Conservation (phyloP, 2,113 vertebrate genomes). For the Hippocampus abdominalis region DNA sequence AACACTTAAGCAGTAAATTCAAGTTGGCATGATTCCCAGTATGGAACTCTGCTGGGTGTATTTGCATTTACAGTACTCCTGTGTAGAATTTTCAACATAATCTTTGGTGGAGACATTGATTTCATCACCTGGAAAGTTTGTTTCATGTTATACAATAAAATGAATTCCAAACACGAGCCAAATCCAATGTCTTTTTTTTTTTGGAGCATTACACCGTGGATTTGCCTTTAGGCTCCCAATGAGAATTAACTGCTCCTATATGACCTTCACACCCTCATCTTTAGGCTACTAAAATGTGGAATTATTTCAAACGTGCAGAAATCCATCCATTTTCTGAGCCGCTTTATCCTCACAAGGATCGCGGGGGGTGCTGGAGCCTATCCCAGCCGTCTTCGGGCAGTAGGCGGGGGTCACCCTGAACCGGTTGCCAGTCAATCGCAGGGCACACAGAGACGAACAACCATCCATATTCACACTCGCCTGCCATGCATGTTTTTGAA, state of each 20-base stretch:
- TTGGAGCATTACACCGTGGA: not conserved
- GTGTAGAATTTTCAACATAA: not conserved
- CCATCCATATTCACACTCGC: too few relatives aligned
- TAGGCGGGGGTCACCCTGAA: too few relatives aligned
- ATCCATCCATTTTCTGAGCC: too few relatives aligned
- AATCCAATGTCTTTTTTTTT: not conserved
- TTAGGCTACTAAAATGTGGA: not conserved
- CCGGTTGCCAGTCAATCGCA: too few relatives aligned
- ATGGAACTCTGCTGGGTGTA: not conserved
- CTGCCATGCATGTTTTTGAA: too few relatives aligned
- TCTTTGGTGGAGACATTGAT: not conserved
- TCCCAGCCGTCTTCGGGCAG: too few relatives aligned
- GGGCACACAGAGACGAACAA: too few relatives aligned
- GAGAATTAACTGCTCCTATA: not conserved
- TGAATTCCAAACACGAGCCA: not conserved
- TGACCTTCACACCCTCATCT: not conserved
- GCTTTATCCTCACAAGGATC: too few relatives aligned
- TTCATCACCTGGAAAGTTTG: constrained; percentile 5
- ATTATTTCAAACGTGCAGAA: not conserved
- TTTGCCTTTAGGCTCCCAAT: not conserved
- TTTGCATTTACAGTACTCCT: not conserved
- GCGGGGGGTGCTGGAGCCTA: too few relatives aligned
- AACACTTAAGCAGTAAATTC: constrained; percentile 3
- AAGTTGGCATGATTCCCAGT: not conserved
- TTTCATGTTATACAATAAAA: constrained; percentile 26